Evolutionary conservation across 2,888 invertebrate species (phyloP).

Genomic region (Zootermopsis nevadensis): DNA sequence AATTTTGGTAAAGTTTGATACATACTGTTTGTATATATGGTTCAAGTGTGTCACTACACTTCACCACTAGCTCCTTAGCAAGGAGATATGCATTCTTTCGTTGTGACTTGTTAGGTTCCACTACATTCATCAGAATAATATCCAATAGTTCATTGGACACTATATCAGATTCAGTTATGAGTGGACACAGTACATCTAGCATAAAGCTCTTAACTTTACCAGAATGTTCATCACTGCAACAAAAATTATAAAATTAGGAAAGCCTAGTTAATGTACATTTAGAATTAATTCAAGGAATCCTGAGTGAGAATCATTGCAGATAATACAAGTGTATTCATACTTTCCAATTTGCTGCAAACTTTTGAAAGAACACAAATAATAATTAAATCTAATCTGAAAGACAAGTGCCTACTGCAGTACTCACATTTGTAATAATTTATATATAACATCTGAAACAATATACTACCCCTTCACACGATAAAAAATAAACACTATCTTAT

Average conservation of each 20-base stretch:
- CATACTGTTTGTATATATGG: constrained; percentile 93
- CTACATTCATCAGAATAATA: constrained; percentile 92
- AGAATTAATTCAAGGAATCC: not conserved
- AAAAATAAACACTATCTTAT: too few relatives aligned
- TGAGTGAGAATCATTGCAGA: too few relatives aligned
- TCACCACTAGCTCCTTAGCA: constrained; percentile 90
- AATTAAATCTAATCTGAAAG: not conserved
- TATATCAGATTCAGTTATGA: constrained; percentile 95
- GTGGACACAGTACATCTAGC: constrained; percentile 93
- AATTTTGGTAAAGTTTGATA: constrained; percentile 53
- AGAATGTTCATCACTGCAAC: constrained; percentile 90
- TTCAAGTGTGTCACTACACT: constrained; percentile 92
- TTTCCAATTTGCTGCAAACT: too few relatives aligned
- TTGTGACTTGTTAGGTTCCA: constrained; percentile 92
- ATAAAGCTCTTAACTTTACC: constrained; percentile 96
- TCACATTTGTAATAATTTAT: too few relatives aligned
- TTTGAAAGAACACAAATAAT: not conserved
- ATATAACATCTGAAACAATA: too few relatives aligned
- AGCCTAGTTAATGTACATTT: not conserved
- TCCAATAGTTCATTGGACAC: constrained; percentile 95
- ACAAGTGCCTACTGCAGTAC: too few relatives aligned
- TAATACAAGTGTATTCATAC: too few relatives aligned
- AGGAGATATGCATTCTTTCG: constrained; percentile 90
- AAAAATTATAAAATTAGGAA: constrained; percentile 48
- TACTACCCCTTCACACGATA: too few relatives aligned